Evolutionary conservation across 2,113 vertebrate species (phyloP).

Genomic region (Callaeas wilsoni): DNA sequence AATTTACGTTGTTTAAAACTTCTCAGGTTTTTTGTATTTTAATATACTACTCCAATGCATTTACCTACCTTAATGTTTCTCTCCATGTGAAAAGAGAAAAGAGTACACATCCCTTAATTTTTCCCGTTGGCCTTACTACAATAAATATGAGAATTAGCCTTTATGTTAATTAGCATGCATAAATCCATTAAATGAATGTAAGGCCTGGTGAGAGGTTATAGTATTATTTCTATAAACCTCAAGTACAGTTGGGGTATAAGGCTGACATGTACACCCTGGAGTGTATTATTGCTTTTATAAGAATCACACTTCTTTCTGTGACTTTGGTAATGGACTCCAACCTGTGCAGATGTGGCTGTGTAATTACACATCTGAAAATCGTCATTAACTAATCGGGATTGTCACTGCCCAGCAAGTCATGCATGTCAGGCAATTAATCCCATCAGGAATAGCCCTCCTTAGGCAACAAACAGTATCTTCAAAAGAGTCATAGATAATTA

Average conservation of each 20-base stretch:
- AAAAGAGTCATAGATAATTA: neutral
- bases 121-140: neutral
- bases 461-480: neutral
- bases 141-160: neutral
- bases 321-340: constrained; percentile 15
- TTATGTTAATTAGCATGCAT: neutral
- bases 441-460: neutral
- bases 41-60: neutral
- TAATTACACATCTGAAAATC: constrained; percentile 40
- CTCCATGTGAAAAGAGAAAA: neutral
- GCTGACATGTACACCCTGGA: neutral
- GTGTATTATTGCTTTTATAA: neutral
- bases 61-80: neutral
- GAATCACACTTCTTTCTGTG: constrained; percentile 7
- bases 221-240: neutral
- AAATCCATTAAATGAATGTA: neutral
- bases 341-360: constrained; percentile 19
- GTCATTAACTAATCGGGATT: constrained; percentile 7
- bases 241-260: neutral
- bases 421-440: neutral
- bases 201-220: neutral
- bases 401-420: neutral
- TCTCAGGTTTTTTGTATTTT: neutral
- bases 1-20: neutral
- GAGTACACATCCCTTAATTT: neutral